Evolutionary conservation across 2,113 vertebrate genomes (phyloP).

Genomic region (Mellivora capensis): DNA sequence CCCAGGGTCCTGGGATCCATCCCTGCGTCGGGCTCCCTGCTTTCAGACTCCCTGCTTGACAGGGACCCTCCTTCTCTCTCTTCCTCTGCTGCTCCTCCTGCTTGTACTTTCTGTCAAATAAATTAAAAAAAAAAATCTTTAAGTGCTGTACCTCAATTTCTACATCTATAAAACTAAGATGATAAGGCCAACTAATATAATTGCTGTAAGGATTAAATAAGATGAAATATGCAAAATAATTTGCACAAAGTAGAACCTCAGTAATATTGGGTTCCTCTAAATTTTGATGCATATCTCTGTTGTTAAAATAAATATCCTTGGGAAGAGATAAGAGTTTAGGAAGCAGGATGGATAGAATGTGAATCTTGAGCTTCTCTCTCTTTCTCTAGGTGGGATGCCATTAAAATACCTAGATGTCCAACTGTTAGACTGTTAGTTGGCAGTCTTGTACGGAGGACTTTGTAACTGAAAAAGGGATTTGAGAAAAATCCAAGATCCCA

Average conservation of each 20-base stretch:
- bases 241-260: neutral
- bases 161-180: neutral
- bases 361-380: neutral
- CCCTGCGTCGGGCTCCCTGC: neutral
- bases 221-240: neutral
- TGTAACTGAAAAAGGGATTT: neutral
- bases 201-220: neutral
- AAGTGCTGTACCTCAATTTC: neutral
- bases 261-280: neutral
- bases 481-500: conserved; percentile 8
- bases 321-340: neutral
- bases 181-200: neutral
- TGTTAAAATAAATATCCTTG: neutral
- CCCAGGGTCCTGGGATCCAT: neutral
- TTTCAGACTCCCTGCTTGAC: neutral
- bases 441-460: neutral
- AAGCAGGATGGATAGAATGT: neutral
- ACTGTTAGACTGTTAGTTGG: neutral
- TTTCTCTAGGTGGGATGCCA: neutral
- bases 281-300: neutral
- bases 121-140: neutral
- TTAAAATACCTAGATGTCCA: neutral
- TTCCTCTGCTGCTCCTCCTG: neutral
- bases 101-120: neutral
- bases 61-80: neutral